Conservation (phyloP, 2,888 invertebrate genomes). For the Synanthedon tipuliformis region DNA sequence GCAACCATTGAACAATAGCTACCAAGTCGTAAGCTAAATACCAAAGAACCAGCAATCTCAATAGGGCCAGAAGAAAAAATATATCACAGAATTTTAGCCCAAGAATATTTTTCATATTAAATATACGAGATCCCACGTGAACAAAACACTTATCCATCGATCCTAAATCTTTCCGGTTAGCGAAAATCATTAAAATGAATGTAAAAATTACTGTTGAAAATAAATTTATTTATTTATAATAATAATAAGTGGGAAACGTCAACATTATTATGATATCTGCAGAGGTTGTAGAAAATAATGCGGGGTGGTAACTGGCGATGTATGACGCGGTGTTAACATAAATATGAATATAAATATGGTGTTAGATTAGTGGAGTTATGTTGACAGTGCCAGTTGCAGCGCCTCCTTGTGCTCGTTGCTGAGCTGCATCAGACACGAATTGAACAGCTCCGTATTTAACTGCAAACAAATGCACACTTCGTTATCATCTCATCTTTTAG, state of each 20-base stretch:
- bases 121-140: no score
- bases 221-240: no score
- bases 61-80: slow-evolving; percentile 24
- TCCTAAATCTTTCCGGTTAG: slow-evolving; percentile 3
- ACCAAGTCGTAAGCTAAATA: slow-evolving; percentile 46
- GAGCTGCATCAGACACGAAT: slow-evolving; percentile 81
- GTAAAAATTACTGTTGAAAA: no score
- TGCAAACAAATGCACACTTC: slow-evolving; percentile 37
- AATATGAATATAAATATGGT: slow-evolving; percentile 16
- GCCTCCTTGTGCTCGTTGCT: slow-evolving; percentile 86
- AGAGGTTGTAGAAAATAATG: slow-evolving; percentile 8
- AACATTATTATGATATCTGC: not conserved
- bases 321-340: not conserved
- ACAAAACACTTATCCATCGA: no score
- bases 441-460: slow-evolving; percentile 82
- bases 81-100: slow-evolving; percentile 66
- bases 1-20: slow-evolving; percentile 44
- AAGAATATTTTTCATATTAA: slow-evolving; percentile 15
- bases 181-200: no score
- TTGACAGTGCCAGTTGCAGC: slow-evolving; percentile 78
- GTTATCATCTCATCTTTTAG: no score
- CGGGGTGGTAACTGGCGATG: slow-evolving; percentile 7
- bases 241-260: no score
- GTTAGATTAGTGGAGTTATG: slow-evolving; percentile 21
- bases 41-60: slow-evolving; percentile 27